Conservation (phyloP, 2,797 vertebrate species). For the Coregonus ussuriensis region DNA sequence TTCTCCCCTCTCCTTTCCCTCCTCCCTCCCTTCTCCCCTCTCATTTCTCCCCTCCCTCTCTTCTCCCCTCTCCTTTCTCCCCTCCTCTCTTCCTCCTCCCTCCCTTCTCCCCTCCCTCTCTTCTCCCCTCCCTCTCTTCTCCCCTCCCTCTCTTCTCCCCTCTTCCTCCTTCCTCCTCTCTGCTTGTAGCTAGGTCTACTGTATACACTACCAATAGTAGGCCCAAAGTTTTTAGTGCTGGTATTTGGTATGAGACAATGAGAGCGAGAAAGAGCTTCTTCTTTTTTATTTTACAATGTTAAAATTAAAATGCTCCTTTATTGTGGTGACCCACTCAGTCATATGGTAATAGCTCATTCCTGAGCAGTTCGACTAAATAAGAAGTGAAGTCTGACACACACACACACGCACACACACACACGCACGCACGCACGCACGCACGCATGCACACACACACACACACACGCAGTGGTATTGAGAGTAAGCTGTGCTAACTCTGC, state of each 20-base stretch:
- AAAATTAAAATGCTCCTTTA: not conserved
- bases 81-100: not conserved
- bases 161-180: not conserved
- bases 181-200: not conserved
- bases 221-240: not conserved
- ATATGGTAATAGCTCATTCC: not conserved
- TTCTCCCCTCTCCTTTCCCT: not conserved
- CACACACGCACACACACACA: slow-evolving; percentile 25
- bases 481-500: slow-evolving; percentile 4
- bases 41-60: slow-evolving; percentile 58
- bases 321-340: slow-evolving; percentile 5
- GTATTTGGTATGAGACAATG: not conserved
- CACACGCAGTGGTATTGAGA: slow-evolving; percentile 1
- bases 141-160: slow-evolving; percentile 49
- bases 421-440: slow-evolving; percentile 6
- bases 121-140: slow-evolving; percentile 64
- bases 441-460: not conserved
- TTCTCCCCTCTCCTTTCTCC: slow-evolving; percentile 10
- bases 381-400: slow-evolving; percentile 13
- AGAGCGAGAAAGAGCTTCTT: not conserved
- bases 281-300: not conserved
- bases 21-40: slow-evolving; percentile 52
- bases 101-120: slow-evolving; percentile 13
- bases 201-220: not conserved
- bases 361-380: slow-evolving; percentile 9